phyloP scores from a whole-genome alignment of 2,797 vertebrate genomes.

The Setipinna tenuifilis region DNA sequence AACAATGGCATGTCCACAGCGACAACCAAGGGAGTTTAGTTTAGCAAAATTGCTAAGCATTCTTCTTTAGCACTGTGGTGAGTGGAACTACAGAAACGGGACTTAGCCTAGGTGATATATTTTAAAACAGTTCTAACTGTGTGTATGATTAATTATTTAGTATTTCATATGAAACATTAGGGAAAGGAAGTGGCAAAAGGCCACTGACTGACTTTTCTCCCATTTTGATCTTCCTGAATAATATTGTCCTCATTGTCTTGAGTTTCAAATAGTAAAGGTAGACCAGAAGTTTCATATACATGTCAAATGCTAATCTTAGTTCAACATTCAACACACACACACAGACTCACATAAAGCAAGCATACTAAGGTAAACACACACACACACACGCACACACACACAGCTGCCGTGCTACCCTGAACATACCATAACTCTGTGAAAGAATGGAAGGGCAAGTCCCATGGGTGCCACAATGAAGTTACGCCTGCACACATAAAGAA shows the following conservation, averaged over 20 bases:
- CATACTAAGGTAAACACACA: constrained; percentile 7
- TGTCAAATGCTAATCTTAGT: background rate
- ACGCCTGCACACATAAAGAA: constrained; percentile 31
- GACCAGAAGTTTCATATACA: background rate
- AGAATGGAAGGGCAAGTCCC: constrained; percentile 56
- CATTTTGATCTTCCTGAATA: background rate
- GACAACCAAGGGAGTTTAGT: background rate
- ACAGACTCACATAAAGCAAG: background rate
- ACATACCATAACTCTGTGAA: constrained; percentile 53
- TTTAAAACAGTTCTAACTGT: too few relatives aligned
- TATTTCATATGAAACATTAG: too few relatives aligned
- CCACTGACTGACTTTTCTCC: too few relatives aligned
- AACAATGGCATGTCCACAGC: background rate
- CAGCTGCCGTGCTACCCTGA: constrained; percentile 33
- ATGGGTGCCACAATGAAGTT: constrained; percentile 66
- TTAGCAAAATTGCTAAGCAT: background rate
- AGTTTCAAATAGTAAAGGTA: background rate
- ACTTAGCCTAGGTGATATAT: too few relatives aligned
- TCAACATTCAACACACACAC: background rate
- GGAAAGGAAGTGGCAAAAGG: too few relatives aligned
- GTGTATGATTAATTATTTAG: background rate
- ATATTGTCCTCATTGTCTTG: background rate
- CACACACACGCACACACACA: constrained; percentile 23
- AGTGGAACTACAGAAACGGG: background rate
- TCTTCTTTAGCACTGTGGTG: background rate